A percentile compares a stretch with the other conserved stretches of the same genome.
Conservation (phyloP, 1,140 invertebrate genomes). For the Heterodera carotae region DNA sequence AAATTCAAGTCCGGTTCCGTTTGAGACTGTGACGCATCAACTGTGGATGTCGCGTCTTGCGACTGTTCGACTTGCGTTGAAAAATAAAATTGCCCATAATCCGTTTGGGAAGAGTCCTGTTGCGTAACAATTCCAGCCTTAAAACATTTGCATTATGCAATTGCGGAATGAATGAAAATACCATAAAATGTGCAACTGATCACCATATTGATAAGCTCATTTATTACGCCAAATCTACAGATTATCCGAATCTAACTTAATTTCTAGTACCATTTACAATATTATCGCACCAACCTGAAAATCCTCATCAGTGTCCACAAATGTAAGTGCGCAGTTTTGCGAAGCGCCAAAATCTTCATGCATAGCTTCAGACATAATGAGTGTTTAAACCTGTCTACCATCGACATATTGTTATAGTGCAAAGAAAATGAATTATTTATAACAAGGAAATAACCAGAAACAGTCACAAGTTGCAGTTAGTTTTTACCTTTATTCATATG, state of each 20-base stretch:
- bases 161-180: too few relatives aligned
- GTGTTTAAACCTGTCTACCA: background rate
- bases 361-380: conserved; percentile 16
- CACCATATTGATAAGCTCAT: background rate
- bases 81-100: conserved; percentile 9
- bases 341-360: conserved; percentile 14
- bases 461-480: too few relatives aligned
- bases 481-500: too few relatives aligned
- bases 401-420: background rate
- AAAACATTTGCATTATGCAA: too few relatives aligned
- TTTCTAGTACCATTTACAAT: background rate
- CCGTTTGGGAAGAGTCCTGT: conserved; percentile 21
- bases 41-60: conserved; percentile 1
- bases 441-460: background rate
- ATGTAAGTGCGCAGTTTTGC: conserved; percentile 32
- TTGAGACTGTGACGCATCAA: conserved; percentile 16
- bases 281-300: conserved; percentile 15
- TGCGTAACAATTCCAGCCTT: conserved; percentile 27
- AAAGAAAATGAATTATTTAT: background rate
- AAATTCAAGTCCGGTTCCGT: conserved; percentile 42
- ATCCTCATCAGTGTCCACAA: conserved; percentile 41
- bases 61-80: conserved; percentile 26
- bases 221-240: background rate
- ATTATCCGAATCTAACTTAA: too few relatives aligned
- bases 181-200: too few relatives aligned